Base-by-base conservation (phyloP, 2,797 vertebrate genomes). In the Oreochromis mossambicus region DNA sequence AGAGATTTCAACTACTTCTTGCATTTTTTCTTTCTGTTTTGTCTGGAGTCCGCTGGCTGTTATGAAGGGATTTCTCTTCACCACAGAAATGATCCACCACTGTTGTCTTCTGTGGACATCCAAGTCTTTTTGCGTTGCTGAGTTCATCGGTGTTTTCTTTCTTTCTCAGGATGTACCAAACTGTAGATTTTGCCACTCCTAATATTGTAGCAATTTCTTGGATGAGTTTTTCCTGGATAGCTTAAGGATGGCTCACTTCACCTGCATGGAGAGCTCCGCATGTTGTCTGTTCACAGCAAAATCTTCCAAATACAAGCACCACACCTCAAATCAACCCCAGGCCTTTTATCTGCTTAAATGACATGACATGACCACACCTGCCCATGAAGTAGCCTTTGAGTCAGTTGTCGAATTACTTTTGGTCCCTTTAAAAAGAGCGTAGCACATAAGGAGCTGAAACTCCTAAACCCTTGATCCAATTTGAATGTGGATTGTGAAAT, bases 111-210 rank as follows among this genome's bases (percentile, higher is more conserved):
- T 8, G 17, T 58, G 26, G 15, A 0, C 17, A 29, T 32, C 55
- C 55, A 19, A 1, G 55, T 58, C 14, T 32, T 2, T 10, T 58
- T 17, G 55, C 55, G 6, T 58, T 32, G 55, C 55, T 58, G 55
- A 32, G 5, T 32, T 58, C 26, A 32, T 58, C 55, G 17, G 55
- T 32, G 2, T 58, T 32, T 58, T 32, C 8, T 10, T 10, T 58
- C 26, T 17, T 58, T 58, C 26, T 58, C 26, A 32, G 14, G 2
- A 58, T 32, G 8, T 10, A 58, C 55, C 0, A 58, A 58, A 58
- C 0, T 0, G 26, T 58, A 0, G 55, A 58, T 58, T 58, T 32
- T 17, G 15, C 5, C 14, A 32, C 55, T 32, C 0, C 54, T 29
- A 56, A 1, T 5, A 56, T 26, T 15, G 24, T 17, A 32, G 55